Evolutionary conservation across 2,888 invertebrate genomes (phyloP), one percentile per base, ranked within the genome.

Genomic region (Leptinotarsa tumamoca): DNA sequence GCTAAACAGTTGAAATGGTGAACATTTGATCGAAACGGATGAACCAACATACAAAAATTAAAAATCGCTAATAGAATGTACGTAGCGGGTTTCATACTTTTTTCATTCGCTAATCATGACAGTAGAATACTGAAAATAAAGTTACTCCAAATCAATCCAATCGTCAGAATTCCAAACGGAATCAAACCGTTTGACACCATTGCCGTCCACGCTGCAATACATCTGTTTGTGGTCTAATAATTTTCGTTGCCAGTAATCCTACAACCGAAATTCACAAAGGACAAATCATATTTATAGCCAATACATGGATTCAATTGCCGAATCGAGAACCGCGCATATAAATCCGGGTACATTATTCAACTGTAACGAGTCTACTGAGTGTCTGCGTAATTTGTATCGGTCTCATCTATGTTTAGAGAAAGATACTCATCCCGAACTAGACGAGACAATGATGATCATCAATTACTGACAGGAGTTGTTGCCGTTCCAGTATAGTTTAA

Each of bases 361-460:
- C 63, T n/a, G 43, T 63, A 43, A 63, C 63, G 63, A 63, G 63
- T 63, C 33, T 63, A 58, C 63, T 63, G 63, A 63, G 63, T 63
- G 43, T 27, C 63, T 63, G 33, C n/a, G n/a, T 63, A 63, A 58
- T 58, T 63, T 43, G 63, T 63, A 63, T 63, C 63, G n/a, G 63
- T 63, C 63, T 33, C 56, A 49, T 70, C 74, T 74, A 77, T 74
- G 71, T 74, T 77, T 74, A 76, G 71, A 77, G 69, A 72, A 73
- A 77, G 73, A 74, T 63, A 73, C 73, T 58, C 71, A 51, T 68
- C 69, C 68, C 68, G 54, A 56, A 74, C 76, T 63, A 63, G 68
- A 68, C 68, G 71, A 72, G 71, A 77, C 77, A 74, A 77, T 76
- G 74, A 66, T 51, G 73, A 77, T 77, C 77, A 77, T 77, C 74